Base-by-base conservation (phyloP, 2,888 invertebrate genomes). In the Pandemis heparana region DNA sequence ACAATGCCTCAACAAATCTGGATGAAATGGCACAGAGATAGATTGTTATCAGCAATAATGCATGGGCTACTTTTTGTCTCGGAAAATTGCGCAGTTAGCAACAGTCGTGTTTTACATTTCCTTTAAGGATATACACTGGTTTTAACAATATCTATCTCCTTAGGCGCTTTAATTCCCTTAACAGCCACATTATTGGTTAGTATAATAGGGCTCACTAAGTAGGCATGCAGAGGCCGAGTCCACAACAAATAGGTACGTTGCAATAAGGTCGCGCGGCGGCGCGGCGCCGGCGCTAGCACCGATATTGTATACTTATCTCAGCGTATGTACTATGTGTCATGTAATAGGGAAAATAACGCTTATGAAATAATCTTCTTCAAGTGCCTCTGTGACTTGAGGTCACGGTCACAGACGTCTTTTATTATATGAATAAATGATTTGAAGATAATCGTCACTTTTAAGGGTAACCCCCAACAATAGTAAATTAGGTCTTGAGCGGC, bases 191-290 rank as follows among this genome's bases (percentile, higher is more conserved):
- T n/a, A 18, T 8, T 53, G 4, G 38, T 9, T 38, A 38, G 9
- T 65, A 48, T 65, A 56, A 56, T 56, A 56, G 56, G 23, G 23
- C 23, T 56, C 56, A 53, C 23, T 5, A 8, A n/a, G 23, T 56
- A 56, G 51, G 16, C 53, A 18, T 4, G 56, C 23, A 23, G 77
- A 76, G 77, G 77, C 16, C 69, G 64, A 9, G 39, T 63, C 51
- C 77, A 48, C 53, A 76, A 81, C 82, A 83, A 83, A 80, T 78
- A 81, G 81, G 82, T 77, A 81, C 82, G 82, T 77, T 78, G 87
- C 87, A 92, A 91, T 91, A 92, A 90, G 92, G 92, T 89, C 91
- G 89, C 87, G 89, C 90, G 91, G 89, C 91, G 83, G 79, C 83
- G 77, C 83, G 90, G 91, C 91, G 91, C 90, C 90, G 88, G 88